Conservation (phyloP, 2,888 invertebrate species). For the Harpalus rufipes region DNA sequence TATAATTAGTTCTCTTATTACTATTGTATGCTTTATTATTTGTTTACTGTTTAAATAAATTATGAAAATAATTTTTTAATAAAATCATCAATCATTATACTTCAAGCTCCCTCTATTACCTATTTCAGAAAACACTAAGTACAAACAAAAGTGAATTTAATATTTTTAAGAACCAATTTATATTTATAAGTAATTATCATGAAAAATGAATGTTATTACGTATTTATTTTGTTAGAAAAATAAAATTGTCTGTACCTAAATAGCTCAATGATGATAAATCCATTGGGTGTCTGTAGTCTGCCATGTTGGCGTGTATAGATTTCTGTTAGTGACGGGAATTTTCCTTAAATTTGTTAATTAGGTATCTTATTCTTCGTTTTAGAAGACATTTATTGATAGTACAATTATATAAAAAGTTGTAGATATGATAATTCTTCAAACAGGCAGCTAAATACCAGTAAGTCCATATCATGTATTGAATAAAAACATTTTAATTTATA, state of each 20-base stretch:
- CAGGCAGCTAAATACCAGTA: conserved; percentile 31
- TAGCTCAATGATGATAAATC: conserved; percentile 51
- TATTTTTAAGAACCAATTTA: not conserved
- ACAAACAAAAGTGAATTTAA: conserved; percentile 16
- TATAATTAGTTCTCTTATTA: conserved; percentile 3
- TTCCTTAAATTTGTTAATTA: conserved; percentile 21
- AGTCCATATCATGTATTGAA: conserved; percentile 9
- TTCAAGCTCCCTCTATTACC: conserved; percentile 4
- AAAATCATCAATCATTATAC: conserved; percentile 12
- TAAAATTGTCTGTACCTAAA: not conserved
- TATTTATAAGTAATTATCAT: not conserved
- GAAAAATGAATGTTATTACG: not conserved
- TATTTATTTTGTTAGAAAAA: not conserved
- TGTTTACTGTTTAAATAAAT: conserved; percentile 20
- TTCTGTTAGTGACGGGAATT: conserved; percentile 41
- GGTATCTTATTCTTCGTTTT: conserved; percentile 8
- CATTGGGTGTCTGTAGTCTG: conserved; percentile 57
- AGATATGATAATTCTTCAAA: not conserved
- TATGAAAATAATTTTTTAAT: not conserved
- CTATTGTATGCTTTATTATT: not conserved
- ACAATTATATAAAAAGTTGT: not conserved
- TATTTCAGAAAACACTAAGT: not conserved
- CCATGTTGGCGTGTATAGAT: conserved; percentile 65
- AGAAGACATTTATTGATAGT: conserved; percentile 13
- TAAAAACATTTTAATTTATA: conserved; percentile 42